Base-by-base conservation (phyloP, 2,888 invertebrate genomes). In the Pelosia muscerda region DNA sequence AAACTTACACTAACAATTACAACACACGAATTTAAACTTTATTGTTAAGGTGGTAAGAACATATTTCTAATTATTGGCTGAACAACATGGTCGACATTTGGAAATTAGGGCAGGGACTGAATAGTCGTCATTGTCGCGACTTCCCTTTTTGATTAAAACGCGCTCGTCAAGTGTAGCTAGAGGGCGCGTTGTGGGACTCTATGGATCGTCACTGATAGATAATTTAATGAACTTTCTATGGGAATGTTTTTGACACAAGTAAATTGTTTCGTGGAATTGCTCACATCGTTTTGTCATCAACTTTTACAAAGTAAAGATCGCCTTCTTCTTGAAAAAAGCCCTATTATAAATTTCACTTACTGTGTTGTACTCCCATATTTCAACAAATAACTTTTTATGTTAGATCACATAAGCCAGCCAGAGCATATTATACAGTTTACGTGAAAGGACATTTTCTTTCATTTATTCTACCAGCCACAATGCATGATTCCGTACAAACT, bases 61-160 rank as follows among this genome's bases (percentile, higher is more conserved):
- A 34, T 23, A 63, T 68, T 64, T 71, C n/a, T 15, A 60, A 22
- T 73, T 70, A 58, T 56, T 13, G 53, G 49, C 6, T 56, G 61
- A n/a, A 38, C 63, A 66, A 65, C 54, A 66, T 65, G 70, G 60
- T 25, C 53, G 66, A 54, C 58, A 67, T 74, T 76, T 58, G 65
- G 65, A 73, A 82, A 81, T 82, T 77, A 75, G 81, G 82, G 74
- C 79, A 76, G 59, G 23, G 72, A 73, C 59, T 79, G 81, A 81
- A 80, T 80, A 69, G 74, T 66, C 61, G 66, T 77, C 72, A 77
- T 75, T 80, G 82, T 76, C 73, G 73, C 71, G 71, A 73, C 73
- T 75, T 79, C 81, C 81, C 79, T 73, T 71, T 79, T 79, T 81
- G 82, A 84, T 84, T 84, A 82, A 84, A 84, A 77, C 81, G 78